Percentiles rank a stretch among this genome's conserved stretches.
These are phyloP conservation scores for Pygocentrus nattereri DNA, from an alignment of 2,797 vertebrate species.

Conservation along the genomic window DNA sequence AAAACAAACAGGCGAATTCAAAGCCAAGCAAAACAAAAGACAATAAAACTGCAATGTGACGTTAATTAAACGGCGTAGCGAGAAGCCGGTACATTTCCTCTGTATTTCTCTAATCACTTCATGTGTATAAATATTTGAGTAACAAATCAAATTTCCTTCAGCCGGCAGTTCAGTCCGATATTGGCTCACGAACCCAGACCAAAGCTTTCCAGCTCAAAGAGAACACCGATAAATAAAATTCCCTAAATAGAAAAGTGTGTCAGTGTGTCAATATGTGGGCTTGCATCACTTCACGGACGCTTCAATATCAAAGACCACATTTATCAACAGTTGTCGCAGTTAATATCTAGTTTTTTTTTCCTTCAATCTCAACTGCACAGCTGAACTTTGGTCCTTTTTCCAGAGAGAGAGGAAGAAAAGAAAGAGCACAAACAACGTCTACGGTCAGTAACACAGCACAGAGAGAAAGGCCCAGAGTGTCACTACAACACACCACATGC, in stretches of 20 bases:
- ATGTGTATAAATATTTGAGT: background rate
- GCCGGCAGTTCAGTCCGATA: background rate
- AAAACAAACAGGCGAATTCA: background rate
- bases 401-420: background rate
- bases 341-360: background rate
- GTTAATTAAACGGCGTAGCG: background rate
- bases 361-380: background rate
- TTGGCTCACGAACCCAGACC: background rate
- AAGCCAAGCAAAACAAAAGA: background rate
- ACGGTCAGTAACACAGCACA: conserved; percentile 15
- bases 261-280: background rate
- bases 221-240: conserved; percentile 19
- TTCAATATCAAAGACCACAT: conserved; percentile 25
- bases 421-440: conserved; percentile 26
- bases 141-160: background rate
- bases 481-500: conserved; percentile 9
- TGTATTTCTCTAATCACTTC: background rate
- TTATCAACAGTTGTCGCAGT: background rate
- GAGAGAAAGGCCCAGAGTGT: conserved; percentile 33
- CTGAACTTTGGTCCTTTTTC: conserved; percentile 35
- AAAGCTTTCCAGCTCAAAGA: background rate
- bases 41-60: no score
- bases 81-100: background rate
- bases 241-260: conserved; percentile 8
- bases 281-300: background rate